Percentiles rank a stretch among this genome's conserved stretches.
These are phyloP conservation scores for Apodemia duryi DNA, from an alignment of 2,888 invertebrate species.

Conservation along the genomic window DNA sequence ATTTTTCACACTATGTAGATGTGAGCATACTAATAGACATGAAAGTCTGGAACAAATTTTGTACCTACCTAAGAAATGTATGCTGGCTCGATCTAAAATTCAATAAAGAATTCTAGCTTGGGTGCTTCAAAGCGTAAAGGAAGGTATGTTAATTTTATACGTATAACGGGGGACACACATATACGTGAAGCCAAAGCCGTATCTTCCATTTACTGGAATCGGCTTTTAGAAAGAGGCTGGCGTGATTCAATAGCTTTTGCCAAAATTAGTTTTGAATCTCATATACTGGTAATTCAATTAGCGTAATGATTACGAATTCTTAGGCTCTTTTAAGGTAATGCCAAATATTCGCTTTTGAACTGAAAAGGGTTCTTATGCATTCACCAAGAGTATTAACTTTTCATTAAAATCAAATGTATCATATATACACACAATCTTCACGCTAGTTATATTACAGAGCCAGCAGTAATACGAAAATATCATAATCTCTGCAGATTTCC, in stretches of 20 bases:
- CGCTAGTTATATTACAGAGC: too few species aligned
- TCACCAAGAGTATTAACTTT: too few species aligned
- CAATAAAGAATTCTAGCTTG: conserved; percentile 19
- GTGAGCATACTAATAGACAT: too few species aligned
- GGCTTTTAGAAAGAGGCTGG: conserved; percentile 29
- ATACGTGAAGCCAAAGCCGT: conserved; percentile 28
- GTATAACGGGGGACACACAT: conserved; percentile 28
- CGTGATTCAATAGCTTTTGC: conserved; percentile 30
- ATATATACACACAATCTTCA: too few species aligned
- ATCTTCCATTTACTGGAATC: conserved; percentile 29
- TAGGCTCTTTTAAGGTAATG: conserved; percentile 13
- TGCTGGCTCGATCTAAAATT: conserved; percentile 9
- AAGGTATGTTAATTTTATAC: conserved; percentile 32
- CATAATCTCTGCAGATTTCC: too few species aligned
- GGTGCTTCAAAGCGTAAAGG: conserved; percentile 21
- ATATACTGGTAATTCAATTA: conserved; percentile 16
- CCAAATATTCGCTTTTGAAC: background rate
- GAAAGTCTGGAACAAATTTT: background rate
- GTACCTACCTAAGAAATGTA: background rate
- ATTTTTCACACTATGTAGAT: too few species aligned
- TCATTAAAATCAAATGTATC: too few species aligned
- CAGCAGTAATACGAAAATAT: too few species aligned
- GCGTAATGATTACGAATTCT: conserved; percentile 16
- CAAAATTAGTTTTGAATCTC: conserved; percentile 30
- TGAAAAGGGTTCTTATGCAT: too few species aligned